Base-by-base conservation (phyloP, 1,140 invertebrate genomes). In the Eupristina koningsbergeri region DNA sequence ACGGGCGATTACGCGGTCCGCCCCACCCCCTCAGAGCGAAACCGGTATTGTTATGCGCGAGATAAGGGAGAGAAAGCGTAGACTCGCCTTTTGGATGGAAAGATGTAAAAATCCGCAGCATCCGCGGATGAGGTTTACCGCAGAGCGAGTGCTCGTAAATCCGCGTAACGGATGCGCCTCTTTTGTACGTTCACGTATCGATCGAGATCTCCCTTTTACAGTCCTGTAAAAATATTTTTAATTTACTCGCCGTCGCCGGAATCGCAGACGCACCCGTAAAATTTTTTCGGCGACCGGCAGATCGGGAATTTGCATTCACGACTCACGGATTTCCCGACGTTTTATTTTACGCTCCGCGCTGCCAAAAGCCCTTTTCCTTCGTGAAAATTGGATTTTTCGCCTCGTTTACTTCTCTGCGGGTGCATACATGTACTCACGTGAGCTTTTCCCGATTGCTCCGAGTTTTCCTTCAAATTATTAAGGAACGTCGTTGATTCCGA, bases 171-270 rank as follows among this genome's bases (percentile, higher is more conserved):
- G 53, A 58, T 22, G n/a, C 13, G 22, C 7, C 53, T 58, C 53
- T 22, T 58, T 26, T 22, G 67, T 41, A 15, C 3, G 19, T 17
- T 34, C 58, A 22, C 80, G 58, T 31, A 74, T 77, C 76, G 76
- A 78, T 78, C 61, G 47, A 31, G 73, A 29, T 47, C 77, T 45
- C 34, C 71, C 41, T 79, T 45, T 79, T 47, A 79, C 61, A 58
- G 47, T 78, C 80, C 41, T 61, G 75, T 73, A 78, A 83, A 78
- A 78, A 69, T 78, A 50, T 78, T 74, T 83, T 83, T 83, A 83
- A 83, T 83, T 83, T 78, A 63, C n/a, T 69, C n/a, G 81, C 15
- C 76, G 74, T 34, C 73, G 41, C n/a, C 47, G 73, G 0, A 19
- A 26, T 34, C 63, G 63, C 29, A 34, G 63, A 34, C 63, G 63